Evolutionary conservation across 2,888 invertebrate genomes (phyloP), one percentile per base, ranked within the genome.

Genomic region (Macrosoma leucophasiata): DNA sequence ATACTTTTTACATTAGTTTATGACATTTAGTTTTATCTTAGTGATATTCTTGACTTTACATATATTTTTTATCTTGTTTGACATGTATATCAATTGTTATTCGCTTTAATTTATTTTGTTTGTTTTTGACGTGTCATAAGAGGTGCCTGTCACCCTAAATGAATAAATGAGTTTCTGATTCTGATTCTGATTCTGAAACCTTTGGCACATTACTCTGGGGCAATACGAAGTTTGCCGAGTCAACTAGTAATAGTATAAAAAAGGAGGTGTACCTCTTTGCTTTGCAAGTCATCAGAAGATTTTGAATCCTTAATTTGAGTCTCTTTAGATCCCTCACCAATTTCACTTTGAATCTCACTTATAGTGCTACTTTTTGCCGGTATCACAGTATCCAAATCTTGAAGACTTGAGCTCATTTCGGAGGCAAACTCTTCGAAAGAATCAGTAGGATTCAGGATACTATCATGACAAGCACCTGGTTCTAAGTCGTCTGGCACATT

Each of bases 361-460:
- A 88, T 88, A 26, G 86, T 88, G 53, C 87, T 85, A n/a, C 73
- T 78, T 44, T 84, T 87, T 17, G 77, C 76, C 30, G 77, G 77
- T 42, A 88, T 79, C 41, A 84, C 81, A 43, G 67, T 65, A 40
- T 65, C 61, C n/a, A 78, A 68, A 4, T 89, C 89, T 48, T 87
- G 87, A 29, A 90, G 84, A 55, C 87, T 87, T 6, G 88, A 86
- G 55, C 85, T 88, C 86, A 90, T 88, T 59, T 88, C 88, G 6
- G 78, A 76, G 23, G 89, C 89, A 51, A 90, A 88, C 50, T 91
- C 90, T 47, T 91, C 90, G 51, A 89, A 89, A 11, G 89, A 88
- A 64, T 91, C 90, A 4, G 90, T 89, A 1, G 91, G 88, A 30
- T 92, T 88, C 21, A 93, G 74, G 65, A 91, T 88, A 52, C 89